Evolutionary conservation across 2,888 invertebrate species (phyloP).

Genomic region (Tigriopus californicus): DNA sequence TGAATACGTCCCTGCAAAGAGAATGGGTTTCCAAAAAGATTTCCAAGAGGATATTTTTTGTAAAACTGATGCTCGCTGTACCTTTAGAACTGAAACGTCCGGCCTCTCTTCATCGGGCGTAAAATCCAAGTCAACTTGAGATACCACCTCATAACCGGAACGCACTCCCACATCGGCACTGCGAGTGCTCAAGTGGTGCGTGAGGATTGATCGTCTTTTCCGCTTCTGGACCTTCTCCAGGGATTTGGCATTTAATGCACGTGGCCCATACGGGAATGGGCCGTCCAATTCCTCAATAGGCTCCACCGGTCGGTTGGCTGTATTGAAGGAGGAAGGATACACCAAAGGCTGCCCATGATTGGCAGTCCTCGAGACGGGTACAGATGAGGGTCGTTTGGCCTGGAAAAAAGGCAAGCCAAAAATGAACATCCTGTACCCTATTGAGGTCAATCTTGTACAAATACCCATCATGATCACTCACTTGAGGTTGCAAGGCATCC

Average conservation of each 20-base stretch:
- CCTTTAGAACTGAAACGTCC: neutral
- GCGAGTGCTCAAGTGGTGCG: neutral
- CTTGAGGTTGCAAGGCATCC: neutral
- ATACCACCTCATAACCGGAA: constrained; percentile 72
- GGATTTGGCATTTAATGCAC: constrained; percentile 31
- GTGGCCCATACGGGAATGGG: constrained; percentile 47
- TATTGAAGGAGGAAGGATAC: neutral
- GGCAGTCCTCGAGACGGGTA: constrained; percentile 3
- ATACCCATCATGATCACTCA: too few relatives aligned
- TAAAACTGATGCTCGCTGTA: neutral
- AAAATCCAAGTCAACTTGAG: constrained; percentile 74
- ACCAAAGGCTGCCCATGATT: constrained; percentile 9
- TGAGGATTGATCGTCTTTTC: neutral
- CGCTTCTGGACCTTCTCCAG: neutral
- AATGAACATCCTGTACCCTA: too few relatives aligned
- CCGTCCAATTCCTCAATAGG: constrained; percentile 1
- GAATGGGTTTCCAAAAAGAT: constrained; percentile 16
- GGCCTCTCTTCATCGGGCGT: constrained; percentile 35
- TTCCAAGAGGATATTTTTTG: too few relatives aligned
- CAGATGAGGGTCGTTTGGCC: neutral
- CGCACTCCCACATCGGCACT: constrained; percentile 47
- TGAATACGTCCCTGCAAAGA: constrained; percentile 42
- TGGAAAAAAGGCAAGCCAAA: neutral
- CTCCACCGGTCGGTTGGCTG: neutral
- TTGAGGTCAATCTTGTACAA: too few relatives aligned